Evolutionary conservation across 2,888 invertebrate genomes (phyloP).

Genomic region (Phoenoteleia sp.): DNA sequence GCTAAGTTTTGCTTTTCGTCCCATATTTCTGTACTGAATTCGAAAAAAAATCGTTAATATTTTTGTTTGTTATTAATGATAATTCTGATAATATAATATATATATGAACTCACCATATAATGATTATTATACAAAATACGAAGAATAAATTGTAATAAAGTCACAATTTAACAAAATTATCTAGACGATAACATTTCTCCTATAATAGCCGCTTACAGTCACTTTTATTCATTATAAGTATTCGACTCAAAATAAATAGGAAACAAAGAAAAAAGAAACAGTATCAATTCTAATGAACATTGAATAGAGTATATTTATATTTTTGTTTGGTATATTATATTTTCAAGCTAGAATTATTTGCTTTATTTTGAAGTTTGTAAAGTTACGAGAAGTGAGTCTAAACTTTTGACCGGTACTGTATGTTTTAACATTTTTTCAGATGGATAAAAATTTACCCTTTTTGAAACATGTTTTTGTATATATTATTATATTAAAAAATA

Average conservation of each 20-base stretch:
- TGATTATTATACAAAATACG: neutral
- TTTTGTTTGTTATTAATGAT: no score
- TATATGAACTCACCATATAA: no score
- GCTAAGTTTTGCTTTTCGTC: slow-evolving; percentile 33
- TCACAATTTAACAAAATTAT: neutral
- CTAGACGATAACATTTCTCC: neutral
- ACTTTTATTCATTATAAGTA: neutral
- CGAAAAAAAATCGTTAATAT: no score
- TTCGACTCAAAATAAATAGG: neutral
- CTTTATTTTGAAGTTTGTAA: neutral
- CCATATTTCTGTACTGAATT: slow-evolving; percentile 19
- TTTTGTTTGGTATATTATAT: slow-evolving; percentile 8
- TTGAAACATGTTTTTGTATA: no score
- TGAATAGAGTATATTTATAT: neutral
- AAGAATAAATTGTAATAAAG: neutral
- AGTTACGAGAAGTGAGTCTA: slow-evolving; percentile 3
- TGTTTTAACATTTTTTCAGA: no score
- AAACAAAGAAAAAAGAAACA: neutral
- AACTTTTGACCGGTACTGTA: no score
- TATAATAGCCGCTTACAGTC: neutral
- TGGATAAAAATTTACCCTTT: no score
- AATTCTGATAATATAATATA: no score
- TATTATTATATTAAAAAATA: no score
- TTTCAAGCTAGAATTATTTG: neutral
- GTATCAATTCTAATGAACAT: neutral